Base-by-base conservation (phyloP, 1,140 invertebrate genomes). In the Brachionus asplanchnoidis region DNA sequence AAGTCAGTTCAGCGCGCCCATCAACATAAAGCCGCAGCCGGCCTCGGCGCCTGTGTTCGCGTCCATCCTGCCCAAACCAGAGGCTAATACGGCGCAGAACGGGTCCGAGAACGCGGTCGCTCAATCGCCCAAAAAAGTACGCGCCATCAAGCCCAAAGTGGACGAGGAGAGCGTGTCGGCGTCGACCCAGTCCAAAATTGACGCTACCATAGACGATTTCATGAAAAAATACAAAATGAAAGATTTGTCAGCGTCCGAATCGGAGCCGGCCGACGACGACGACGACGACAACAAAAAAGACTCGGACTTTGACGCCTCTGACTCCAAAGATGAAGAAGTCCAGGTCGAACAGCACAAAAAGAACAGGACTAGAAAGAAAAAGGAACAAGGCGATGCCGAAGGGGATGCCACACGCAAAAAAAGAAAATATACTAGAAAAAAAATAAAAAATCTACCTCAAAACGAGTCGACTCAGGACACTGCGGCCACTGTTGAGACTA, bases 191-290 rank as follows among this genome's bases (percentile, higher is more conserved):
- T 46, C 53, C 6, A 82, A 82, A 40, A 82, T 82, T 5, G 79
- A 82, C n/a, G 53, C 79, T 4, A 65, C 79, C 12, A 82, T 82
- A 17, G 79, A 82, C 79, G 79, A 82, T 26, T 82, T 82, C 36
- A 82, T 82, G 53, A 82, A 82, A 36, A 60, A 82, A 46, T 82
- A 82, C 36, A 60, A 68, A 40, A 68, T 65, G 53, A 68, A 82
- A 65, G 36, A 20, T 42, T 28, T 42, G 23, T 44, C 32, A 8
- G 79, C 32, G 8, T 60, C 53, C 0, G 79, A 82, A 42, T 68
- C 53, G 1, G 79, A 82, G 11, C 46, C 17, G 17, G 68, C 20
- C 17, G 68, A 73, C 36, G 42, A 73, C 20, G 40, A 73, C n/a
- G 36, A 73, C 32, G 26, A 28, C 36, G 28, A 73, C n/a, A 40